These are phyloP conservation scores for Thunnus maccoyii DNA, from an alignment of 2,113 vertebrate genomes.

Conservation along the genomic window DNA sequence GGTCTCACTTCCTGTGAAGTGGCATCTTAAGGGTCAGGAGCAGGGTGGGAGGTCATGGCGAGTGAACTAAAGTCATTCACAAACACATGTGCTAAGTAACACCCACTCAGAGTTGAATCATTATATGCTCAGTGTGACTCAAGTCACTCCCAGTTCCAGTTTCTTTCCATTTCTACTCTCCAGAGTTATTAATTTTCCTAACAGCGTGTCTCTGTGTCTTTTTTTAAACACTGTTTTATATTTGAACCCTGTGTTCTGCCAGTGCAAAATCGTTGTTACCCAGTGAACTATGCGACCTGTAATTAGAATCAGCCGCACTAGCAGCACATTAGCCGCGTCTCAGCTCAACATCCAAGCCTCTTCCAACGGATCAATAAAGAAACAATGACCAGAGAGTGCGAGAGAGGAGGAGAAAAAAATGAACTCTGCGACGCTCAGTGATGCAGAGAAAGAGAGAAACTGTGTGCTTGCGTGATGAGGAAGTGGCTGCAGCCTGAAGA, in stretches of 20 bases:
- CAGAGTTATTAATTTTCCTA: constrained; percentile 5
- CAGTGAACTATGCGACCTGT: constrained; percentile 60
- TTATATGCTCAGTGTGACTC: neutral
- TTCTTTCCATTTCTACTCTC: neutral
- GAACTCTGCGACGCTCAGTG: neutral
- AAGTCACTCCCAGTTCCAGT: neutral
- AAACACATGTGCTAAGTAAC: neutral
- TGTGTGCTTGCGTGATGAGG: constrained; percentile 38
- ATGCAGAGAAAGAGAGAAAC: constrained; percentile 19
- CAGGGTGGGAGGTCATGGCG: neutral
- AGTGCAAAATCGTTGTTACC: constrained; percentile 19
- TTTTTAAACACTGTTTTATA: neutral
- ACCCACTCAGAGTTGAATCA: neutral
- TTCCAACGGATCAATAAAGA: constrained; percentile 68
- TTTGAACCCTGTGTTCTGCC: neutral
- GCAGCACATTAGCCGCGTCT: constrained; percentile 42
- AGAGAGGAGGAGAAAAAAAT: neutral
- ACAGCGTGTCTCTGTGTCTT: neutral
- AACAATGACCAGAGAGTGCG: constrained; percentile 32
- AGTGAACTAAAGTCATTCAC: constrained; percentile 28
- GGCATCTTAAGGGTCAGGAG: neutral
- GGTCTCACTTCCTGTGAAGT: constrained; percentile 28
- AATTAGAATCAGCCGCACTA: constrained; percentile 58
- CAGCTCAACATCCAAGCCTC: constrained; percentile 46
- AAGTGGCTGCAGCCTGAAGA: constrained; percentile 49